Conservation (phyloP, 2,113 vertebrate genomes). For the Sigmodon hispidus region DNA sequence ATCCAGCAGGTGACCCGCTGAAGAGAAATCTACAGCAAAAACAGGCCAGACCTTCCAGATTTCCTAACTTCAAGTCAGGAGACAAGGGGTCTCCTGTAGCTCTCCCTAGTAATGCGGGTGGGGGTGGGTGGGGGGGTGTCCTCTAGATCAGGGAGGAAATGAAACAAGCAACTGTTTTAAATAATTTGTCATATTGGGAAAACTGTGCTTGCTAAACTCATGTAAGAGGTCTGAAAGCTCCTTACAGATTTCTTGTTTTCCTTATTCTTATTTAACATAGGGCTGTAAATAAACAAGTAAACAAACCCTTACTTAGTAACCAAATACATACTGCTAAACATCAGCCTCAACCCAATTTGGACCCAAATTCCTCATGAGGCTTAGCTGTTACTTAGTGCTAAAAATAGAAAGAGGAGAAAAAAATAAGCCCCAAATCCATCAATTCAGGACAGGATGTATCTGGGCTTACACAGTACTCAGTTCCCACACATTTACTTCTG, state of each 20-base stretch:
- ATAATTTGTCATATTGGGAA: neutral
- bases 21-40: neutral
- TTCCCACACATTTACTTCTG: neutral
- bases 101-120: neutral
- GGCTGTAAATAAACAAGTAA: neutral
- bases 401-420: neutral
- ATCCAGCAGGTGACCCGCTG: neutral
- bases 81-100: neutral
- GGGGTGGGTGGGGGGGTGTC: neutral
- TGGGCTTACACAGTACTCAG: neutral
- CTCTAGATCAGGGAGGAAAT: neutral
- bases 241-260: neutral
- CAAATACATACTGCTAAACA: conserved; percentile 42
- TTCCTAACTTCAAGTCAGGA: neutral
- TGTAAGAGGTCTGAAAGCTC: neutral
- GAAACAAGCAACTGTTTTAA: conserved; percentile 2
- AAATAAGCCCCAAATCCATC: neutral
- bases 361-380: conserved; percentile 38
- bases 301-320: conserved; percentile 12
- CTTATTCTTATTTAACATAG: conserved; percentile 17
- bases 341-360: neutral
- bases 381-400: neutral
- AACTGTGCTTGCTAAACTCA: neutral
- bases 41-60: neutral
- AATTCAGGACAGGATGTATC: neutral